Conservation (phyloP, 2,797 vertebrate genomes). For the Galago senegalensis region DNA sequence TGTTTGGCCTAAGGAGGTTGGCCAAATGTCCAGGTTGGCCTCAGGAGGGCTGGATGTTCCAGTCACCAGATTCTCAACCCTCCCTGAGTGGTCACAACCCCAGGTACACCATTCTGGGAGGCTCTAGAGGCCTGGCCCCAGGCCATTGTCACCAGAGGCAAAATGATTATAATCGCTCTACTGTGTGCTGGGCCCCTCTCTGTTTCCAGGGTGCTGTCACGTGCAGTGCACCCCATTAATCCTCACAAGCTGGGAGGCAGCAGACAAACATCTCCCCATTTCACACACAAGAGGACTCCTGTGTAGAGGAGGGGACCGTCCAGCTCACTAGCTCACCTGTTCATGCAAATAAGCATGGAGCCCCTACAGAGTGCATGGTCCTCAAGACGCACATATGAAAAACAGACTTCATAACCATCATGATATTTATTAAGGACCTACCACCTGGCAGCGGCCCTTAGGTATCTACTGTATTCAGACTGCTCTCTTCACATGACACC, state of each 20-base stretch:
- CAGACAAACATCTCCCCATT: neutral
- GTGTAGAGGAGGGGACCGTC: neutral
- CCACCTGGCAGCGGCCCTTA: neutral
- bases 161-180: neutral
- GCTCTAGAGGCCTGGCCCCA: neutral
- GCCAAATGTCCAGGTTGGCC: neutral
- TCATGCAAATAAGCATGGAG: neutral
- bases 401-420: neutral
- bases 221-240: neutral
- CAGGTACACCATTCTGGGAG: neutral
- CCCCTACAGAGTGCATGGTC: neutral
- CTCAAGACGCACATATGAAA: neutral
- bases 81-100: neutral
- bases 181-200: neutral
- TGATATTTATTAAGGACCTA: neutral
- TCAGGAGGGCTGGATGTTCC: too few species aligned
- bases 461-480: neutral
- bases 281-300: neutral
- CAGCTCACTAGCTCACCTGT: neutral
- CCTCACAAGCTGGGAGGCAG: neutral
- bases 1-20: too few species aligned
- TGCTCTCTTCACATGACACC: neutral
- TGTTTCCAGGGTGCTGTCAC: neutral
- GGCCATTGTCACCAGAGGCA: constrained; percentile 2
- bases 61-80: neutral